phyloP scores from a whole-genome alignment of 2,888 invertebrate genomes.

The Trilocha varians region DNA sequence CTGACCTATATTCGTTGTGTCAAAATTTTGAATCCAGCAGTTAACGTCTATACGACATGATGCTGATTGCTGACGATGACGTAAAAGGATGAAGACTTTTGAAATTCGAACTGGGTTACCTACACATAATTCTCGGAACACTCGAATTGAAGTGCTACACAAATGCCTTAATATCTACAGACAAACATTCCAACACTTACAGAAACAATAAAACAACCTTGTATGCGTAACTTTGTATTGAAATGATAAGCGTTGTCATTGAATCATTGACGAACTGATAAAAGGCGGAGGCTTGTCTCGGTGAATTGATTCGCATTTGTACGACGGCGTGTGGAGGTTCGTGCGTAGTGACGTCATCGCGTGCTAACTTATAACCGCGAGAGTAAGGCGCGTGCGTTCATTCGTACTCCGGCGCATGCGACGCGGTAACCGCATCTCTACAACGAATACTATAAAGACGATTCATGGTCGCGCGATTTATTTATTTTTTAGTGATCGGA shows the following conservation, averaged over 20 bases:
- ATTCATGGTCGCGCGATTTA: slow-evolving; percentile 21
- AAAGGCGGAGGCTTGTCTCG: background rate
- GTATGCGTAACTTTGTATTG: background rate
- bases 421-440: slow-evolving; percentile 46
- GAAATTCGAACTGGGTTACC: background rate
- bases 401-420: slow-evolving; percentile 44
- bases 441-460: slow-evolving; percentile 27
- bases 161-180: background rate
- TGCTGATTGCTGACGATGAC: no score
- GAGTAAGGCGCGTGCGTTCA: slow-evolving; percentile 38
- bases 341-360: slow-evolving; percentile 6
- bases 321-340: slow-evolving; percentile 1
- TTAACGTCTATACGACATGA: no score
- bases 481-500: slow-evolving; percentile 20
- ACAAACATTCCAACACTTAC: background rate
- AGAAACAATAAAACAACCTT: background rate
- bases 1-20: no score
- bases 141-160: background rate
- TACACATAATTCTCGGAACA: background rate
- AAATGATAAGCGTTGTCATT: background rate
- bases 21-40: no score
- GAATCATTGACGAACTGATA: background rate
- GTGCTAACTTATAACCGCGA: slow-evolving; percentile 36
- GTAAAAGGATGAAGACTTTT: no score
- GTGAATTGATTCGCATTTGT: background rate